Percentiles rank a stretch among this genome's conserved stretches.
phyloP scores from a whole-genome alignment of 2,797 vertebrate species.

The Gadopsis bispinosus region DNA sequence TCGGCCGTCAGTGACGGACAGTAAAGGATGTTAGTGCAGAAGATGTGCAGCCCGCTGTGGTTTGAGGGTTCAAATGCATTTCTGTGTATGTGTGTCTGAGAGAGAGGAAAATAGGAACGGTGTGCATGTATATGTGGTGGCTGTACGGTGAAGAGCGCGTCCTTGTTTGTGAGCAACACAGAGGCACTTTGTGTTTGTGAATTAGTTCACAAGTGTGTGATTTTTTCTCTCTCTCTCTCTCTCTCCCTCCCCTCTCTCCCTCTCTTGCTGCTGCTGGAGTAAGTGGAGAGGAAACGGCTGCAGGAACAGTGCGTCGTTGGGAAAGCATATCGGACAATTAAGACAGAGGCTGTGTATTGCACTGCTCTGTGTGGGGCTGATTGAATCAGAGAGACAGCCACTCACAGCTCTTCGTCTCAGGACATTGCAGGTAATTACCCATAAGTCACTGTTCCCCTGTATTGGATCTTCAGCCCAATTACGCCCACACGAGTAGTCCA shows the following conservation, averaged over 20 bases:
- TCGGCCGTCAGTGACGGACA: slow-evolving; percentile 42
- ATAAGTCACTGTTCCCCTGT: slow-evolving; percentile 84
- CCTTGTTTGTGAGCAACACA: slow-evolving; percentile 62
- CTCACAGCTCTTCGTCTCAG: slow-evolving; percentile 84
- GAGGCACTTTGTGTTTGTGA: slow-evolving; percentile 54
- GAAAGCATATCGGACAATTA: slow-evolving; percentile 88
- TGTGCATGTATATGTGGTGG: slow-evolving; percentile 13
- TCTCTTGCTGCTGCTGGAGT: slow-evolving; percentile 31
- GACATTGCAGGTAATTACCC: slow-evolving; percentile 89
- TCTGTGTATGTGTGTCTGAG: slow-evolving; percentile 7
- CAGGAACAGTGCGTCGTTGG: slow-evolving; percentile 65
- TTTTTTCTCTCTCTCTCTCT: slow-evolving; percentile 18
- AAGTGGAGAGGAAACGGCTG: slow-evolving; percentile 68
- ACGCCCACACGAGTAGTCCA: slow-evolving; percentile 79
- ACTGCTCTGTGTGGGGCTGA: slow-evolving; percentile 84
- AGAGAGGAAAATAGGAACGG: slow-evolving; percentile 10
- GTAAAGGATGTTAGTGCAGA: slow-evolving; percentile 45
- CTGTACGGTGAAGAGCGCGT: slow-evolving; percentile 22
- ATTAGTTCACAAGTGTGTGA: slow-evolving; percentile 58
- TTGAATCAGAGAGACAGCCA: slow-evolving; percentile 84
- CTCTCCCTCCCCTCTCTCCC: background rate
- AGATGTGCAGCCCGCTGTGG: slow-evolving; percentile 36
- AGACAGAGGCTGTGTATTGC: slow-evolving; percentile 79
- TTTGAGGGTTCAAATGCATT: slow-evolving; percentile 13
- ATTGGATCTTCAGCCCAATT: slow-evolving; percentile 86